These are phyloP conservation scores for Accipiter badius DNA, from an alignment of 2,797 vertebrate genomes.

Conservation along the genomic window DNA sequence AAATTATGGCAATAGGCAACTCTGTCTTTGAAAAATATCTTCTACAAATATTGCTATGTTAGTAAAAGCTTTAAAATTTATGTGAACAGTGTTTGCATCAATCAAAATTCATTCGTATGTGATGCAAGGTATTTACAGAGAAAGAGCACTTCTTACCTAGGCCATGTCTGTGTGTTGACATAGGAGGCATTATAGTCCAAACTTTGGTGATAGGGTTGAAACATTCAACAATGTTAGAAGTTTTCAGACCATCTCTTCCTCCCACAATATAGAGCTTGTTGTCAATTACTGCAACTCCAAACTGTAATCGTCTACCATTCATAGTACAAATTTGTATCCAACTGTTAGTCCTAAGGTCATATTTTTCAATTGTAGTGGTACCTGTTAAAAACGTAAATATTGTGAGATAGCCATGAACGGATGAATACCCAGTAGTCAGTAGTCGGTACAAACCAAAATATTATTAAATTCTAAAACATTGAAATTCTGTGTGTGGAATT, in stretches of 20 bases:
- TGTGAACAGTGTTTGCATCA: neutral
- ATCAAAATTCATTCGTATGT: neutral
- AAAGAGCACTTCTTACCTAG: conserved; percentile 78
- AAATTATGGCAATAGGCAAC: neutral
- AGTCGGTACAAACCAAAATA: neutral
- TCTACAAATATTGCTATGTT: neutral
- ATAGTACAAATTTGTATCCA: conserved; percentile 93
- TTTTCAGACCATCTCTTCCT: conserved; percentile 95
- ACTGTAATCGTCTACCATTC: conserved; percentile 92
- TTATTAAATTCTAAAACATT: rapidly evolving
- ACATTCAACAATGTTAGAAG: conserved; percentile 94
- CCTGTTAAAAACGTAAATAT: conserved; percentile 68
- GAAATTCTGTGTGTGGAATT: neutral
- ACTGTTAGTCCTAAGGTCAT: conserved; percentile 92
- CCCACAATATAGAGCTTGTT: conserved; percentile 95
- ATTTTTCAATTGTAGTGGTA: conserved; percentile 94
- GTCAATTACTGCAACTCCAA: conserved; percentile 95
- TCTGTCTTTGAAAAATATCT: neutral
- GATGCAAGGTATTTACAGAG: neutral
- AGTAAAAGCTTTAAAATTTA: neutral
- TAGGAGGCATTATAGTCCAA: conserved; percentile 97
- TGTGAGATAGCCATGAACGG: neutral
- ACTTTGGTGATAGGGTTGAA: conserved; percentile 90
- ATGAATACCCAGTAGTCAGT: neutral
- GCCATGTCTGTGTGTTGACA: conserved; percentile 97